Evolutionary conservation across 2,888 invertebrate species (phyloP).

Genomic region (Andrena fulva): DNA sequence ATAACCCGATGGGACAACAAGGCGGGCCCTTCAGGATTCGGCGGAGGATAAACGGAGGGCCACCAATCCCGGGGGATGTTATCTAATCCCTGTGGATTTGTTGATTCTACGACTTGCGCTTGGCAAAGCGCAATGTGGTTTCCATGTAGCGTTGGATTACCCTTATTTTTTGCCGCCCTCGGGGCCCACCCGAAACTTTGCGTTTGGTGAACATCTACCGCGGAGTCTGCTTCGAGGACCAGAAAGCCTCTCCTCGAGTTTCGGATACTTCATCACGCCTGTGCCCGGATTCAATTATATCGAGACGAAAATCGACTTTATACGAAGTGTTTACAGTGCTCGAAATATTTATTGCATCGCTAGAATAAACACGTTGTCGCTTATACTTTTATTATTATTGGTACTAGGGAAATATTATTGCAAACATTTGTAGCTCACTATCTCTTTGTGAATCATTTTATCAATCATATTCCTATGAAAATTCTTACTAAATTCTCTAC

Average conservation of each 20-base stretch:
- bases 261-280: constrained; percentile 26
- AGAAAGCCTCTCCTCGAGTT: neutral
- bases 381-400: too few relatives aligned
- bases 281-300: neutral
- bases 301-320: too few relatives aligned
- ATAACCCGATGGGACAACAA: constrained; percentile 78
- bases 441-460: too few relatives aligned
- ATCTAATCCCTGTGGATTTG: constrained; percentile 77
- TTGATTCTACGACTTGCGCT: constrained; percentile 78
- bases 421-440: too few relatives aligned
- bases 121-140: constrained; percentile 79
- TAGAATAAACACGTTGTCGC: too few relatives aligned
- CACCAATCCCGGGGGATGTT: constrained; percentile 71
- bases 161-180: constrained; percentile 67
- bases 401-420: too few relatives aligned
- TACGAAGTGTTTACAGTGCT: too few relatives aligned
- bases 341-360: too few relatives aligned
- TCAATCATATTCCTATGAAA: too few relatives aligned
- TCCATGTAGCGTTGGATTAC: constrained; percentile 80
- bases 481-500: too few relatives aligned
- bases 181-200: constrained; percentile 40
- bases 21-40: constrained; percentile 66
- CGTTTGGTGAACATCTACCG: constrained; percentile 16
- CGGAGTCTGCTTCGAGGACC: constrained; percentile 14
- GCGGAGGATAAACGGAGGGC: constrained; percentile 67